Evolutionary conservation across 2,113 vertebrate species (phyloP), one percentile per base, ranked within the genome.

Genomic region (Numida meleagris): DNA sequence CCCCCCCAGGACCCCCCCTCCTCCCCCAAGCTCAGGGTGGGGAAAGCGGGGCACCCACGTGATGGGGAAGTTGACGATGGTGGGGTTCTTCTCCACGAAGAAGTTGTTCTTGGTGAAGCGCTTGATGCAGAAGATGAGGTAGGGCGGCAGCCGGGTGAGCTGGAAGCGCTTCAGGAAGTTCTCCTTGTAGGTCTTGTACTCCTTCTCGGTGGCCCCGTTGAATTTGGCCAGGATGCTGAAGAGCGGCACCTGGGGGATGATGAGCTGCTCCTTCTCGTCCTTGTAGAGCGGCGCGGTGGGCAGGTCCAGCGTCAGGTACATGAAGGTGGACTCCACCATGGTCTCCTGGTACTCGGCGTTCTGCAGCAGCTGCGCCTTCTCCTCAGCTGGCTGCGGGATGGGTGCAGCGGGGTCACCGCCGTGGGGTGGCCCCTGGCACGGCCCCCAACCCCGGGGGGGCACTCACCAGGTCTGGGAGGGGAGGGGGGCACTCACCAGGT

Each of bases 71-170:
- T 99, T 99, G 91, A 99, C 99, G 5, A 99, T 99, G 38, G 99
- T 99, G 14, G 99, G 99, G 86, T 99, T 99, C 96, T 99, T 99
- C 95, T 99, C 99, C 88, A 99, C 98, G 21, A 99, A 99, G 97
- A 99, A 99, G 97, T 99, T 99, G 97, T 99, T 99, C 97, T 99
- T 99, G 92, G 99, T 99, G 97, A 99, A 99, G 85, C 99, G 98
- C 93, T 99, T 99, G 97, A 99, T 99, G 98, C 99, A 99, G 97
- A 99, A 99, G 96, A 99, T 98, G 75, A 99, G 98, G 96, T 99
- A 99, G 0, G 99, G 99, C 3, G 99, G 99, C 94, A 99, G 98
- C 90, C 98, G 98, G 40, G 98, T 99, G 93, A 99, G 97, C 98
- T 99, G 99, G 96, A 99, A 99, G 50, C 98, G 98, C 97, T 99